Percentiles rank a stretch among this genome's conserved stretches.
Conservation (phyloP, 2,113 vertebrate species). For the Percopsis transmontana region DNA sequence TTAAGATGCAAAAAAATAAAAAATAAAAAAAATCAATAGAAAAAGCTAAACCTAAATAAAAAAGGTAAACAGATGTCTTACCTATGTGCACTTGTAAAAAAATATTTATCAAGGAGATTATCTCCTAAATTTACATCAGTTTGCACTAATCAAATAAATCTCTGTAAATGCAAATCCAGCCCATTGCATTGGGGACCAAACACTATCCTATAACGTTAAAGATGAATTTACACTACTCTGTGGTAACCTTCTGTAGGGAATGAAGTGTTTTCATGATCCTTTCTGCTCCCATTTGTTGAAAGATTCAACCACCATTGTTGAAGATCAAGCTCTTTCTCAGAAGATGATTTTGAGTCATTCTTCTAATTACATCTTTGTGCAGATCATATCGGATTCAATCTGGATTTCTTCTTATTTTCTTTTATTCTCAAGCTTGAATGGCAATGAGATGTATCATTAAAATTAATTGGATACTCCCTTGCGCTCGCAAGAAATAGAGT, state of each 20-base stretch:
- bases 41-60: not conserved
- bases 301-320: constrained; percentile 2
- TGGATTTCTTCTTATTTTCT: constrained; percentile 14
- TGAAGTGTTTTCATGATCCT: not conserved
- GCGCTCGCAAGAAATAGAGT: constrained; percentile 15
- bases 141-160: too few relatives aligned
- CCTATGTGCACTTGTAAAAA: too few relatives aligned
- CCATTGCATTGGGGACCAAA: constrained; percentile 14
- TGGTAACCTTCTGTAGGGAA: constrained; percentile 16
- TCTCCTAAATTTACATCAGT: not conserved
- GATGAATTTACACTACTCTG: not conserved
- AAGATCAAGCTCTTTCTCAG: constrained; percentile 18
- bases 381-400: constrained; percentile 34
- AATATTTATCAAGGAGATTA: not conserved
- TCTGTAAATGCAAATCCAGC: not conserved
- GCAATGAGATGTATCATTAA: constrained; percentile 37
- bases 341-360: constrained; percentile 7
- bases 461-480: constrained; percentile 46
- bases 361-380: constrained; percentile 33
- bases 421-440: constrained; percentile 12
- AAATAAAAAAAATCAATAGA: not conserved
- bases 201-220: constrained; percentile 30
- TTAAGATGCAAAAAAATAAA: not conserved
- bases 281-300: not conserved
- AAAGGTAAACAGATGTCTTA: not conserved